Percentiles rank a stretch among this genome's conserved stretches.
phyloP scores from a whole-genome alignment of 2,888 invertebrate genomes.

The Ormia ochracea region DNA sequence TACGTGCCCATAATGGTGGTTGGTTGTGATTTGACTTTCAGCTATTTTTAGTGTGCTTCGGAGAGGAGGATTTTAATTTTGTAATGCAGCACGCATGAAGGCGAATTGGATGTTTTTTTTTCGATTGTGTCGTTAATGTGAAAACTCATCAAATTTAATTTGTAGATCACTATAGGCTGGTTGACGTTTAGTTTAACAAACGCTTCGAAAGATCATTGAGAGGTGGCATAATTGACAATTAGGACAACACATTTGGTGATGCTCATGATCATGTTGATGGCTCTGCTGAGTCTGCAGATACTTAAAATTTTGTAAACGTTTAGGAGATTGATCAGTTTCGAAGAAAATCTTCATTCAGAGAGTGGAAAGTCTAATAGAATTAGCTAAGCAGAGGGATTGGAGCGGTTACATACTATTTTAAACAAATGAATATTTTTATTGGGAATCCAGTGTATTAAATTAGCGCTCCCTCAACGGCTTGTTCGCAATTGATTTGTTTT shows the following conservation, averaged over 20 bases:
- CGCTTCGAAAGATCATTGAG: slow-evolving; percentile 5
- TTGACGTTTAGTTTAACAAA: slow-evolving; percentile 23
- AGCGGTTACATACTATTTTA: too few species aligned
- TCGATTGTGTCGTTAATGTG: background rate
- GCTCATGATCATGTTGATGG: slow-evolving; percentile 8
- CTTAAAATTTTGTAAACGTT: background rate
- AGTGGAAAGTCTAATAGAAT: too few species aligned
- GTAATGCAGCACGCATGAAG: background rate
- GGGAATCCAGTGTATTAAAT: too few species aligned
- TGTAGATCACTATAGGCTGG: slow-evolving; percentile 33
- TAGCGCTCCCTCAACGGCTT: too few species aligned
- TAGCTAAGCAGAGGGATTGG: too few species aligned
- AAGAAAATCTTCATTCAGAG: too few species aligned
- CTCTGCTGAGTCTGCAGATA: background rate
- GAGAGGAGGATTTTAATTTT: background rate
- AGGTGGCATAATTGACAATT: slow-evolving; percentile 46
- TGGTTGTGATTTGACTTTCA: background rate
- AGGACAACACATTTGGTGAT: slow-evolving; percentile 28
- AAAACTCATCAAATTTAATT: slow-evolving; percentile 8
- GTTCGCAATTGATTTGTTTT: too few species aligned
- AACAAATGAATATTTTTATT: too few species aligned
- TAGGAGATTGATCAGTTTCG: slow-evolving; percentile 13
- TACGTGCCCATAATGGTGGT: background rate
- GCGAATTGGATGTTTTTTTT: background rate
- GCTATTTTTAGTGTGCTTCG: background rate